phyloP scores from a whole-genome alignment of 1,140 invertebrate genomes.

The Oreohelix idahoensis region DNA sequence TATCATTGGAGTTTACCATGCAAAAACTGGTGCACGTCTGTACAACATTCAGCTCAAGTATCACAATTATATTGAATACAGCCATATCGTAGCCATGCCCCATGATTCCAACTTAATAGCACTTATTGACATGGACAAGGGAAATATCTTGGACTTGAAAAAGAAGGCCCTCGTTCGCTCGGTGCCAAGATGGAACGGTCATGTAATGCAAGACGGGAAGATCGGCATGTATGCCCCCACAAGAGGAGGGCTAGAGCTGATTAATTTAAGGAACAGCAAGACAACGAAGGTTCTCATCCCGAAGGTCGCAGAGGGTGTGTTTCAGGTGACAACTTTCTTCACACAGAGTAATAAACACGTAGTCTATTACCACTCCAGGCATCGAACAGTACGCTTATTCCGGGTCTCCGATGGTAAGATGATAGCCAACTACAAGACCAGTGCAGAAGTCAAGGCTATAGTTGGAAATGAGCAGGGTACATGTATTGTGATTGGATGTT shows the following conservation, averaged over 20 bases:
- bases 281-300: slow-evolving; percentile 90
- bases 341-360: slow-evolving; percentile 95
- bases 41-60: slow-evolving; percentile 78
- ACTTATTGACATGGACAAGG: slow-evolving; percentile 91
- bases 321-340: slow-evolving; percentile 94
- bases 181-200: slow-evolving; percentile 76
- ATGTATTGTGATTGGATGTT: slow-evolving; percentile 88
- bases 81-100: slow-evolving; percentile 71
- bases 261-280: slow-evolving; percentile 78
- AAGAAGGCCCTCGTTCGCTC: slow-evolving; percentile 74
- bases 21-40: slow-evolving; percentile 85
- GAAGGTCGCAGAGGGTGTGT: slow-evolving; percentile 92
- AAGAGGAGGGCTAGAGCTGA: slow-evolving; percentile 88
- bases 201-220: slow-evolving; percentile 77
- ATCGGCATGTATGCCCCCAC: slow-evolving; percentile 93
- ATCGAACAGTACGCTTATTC: slow-evolving; percentile 93
- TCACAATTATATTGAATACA: slow-evolving; percentile 70
- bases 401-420: slow-evolving; percentile 88
- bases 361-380: slow-evolving; percentile 95
- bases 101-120: slow-evolving; percentile 83
- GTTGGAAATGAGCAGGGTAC: slow-evolving; percentile 86
- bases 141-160: slow-evolving; percentile 78
- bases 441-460: slow-evolving; percentile 90
- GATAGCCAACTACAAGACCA: slow-evolving; percentile 93
- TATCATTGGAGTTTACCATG: slow-evolving; percentile 86